Base-by-base conservation (phyloP, 64 coral and sea anemone genomes). In the Platygyra sinensis region DNA sequence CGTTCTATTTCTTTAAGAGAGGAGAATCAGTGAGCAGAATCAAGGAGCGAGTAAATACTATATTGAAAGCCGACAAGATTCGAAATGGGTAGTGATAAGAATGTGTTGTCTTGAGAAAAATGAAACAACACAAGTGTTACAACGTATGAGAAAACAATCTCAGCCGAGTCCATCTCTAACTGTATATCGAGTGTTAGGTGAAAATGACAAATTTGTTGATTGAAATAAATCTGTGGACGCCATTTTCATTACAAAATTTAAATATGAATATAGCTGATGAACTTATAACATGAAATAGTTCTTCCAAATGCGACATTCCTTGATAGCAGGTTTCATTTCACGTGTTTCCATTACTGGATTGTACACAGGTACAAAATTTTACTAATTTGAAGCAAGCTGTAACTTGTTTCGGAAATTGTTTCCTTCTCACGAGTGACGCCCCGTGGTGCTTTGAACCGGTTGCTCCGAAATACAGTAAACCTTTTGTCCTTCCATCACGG, bases 401-500 rank as follows among this genome's bases (percentile, higher is more conserved):
- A 71, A 33, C 38, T 85, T 85, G 81, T 71, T 24, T 52, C 13
- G 24, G 18, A 27, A 50, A 33, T 39, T 71, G 81, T 65, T 85
- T 85, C 42, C 15, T 24, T 85, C 7, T 25, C 42, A 52, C 39
- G 31, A 52, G 36, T 51, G 81, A 30, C 62, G 33, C 62, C 81
- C 81, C 29, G 63, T 42, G 10, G 81, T 62, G 63, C 25, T 69
- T 60, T 24, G 38, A 72, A 85, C 81, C 67, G 63, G 81, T 85
- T 22, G 62, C 13, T 63, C 25, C 22, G 13, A 19, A 33, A 71
- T 85, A 85, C 32, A 13, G 81, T 85, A 85, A 85, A 72, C 17
- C 81, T 85, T 85, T 85, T 85, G 81, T 85, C 62, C 19, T n/a
- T 4, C 8, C 62, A 85, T 85, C 81, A 85, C 81, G 81, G 39